Evolutionary conservation across 2,113 vertebrate species (phyloP).

Genomic region (Tretioscincus oriximinensis): DNA sequence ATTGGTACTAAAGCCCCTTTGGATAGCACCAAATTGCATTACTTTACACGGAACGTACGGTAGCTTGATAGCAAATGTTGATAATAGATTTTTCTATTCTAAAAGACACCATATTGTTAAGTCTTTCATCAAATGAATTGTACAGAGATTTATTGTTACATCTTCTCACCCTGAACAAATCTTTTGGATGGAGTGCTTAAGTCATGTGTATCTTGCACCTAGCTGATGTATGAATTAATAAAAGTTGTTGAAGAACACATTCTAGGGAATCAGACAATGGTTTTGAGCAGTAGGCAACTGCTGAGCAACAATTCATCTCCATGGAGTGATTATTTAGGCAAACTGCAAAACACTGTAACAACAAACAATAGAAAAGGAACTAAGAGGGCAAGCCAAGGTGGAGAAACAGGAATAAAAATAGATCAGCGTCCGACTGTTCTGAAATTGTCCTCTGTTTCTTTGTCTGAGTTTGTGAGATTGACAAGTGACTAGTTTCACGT

Average conservation of each 20-base stretch:
- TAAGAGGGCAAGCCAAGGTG: not conserved
- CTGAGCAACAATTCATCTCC: constrained; percentile 1
- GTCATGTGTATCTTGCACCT: not conserved
- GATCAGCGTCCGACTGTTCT: not conserved
- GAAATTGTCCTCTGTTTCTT: not conserved
- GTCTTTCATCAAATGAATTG: not conserved
- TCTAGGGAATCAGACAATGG: not conserved
- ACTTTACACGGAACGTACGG: not conserved
- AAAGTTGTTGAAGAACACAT: not conserved
- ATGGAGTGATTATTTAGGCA: constrained; percentile 1
- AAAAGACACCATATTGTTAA: not conserved
- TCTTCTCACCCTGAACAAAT: not conserved
- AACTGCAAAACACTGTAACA: not conserved
- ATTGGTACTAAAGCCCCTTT: no score
- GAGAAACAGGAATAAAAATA: not conserved
- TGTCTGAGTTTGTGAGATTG: not conserved
- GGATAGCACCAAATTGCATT: not conserved
- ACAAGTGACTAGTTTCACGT: not conserved
- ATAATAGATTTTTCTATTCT: not conserved
- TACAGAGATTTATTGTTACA: not conserved
- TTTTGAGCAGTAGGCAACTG: not conserved
- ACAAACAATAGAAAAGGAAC: constrained; percentile 19
- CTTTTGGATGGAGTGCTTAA: not conserved
- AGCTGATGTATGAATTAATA: not conserved
- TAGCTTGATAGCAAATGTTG: not conserved